phyloP scores from a whole-genome alignment of 2,888 invertebrate species.

The Chrysomela aeneicollis region DNA sequence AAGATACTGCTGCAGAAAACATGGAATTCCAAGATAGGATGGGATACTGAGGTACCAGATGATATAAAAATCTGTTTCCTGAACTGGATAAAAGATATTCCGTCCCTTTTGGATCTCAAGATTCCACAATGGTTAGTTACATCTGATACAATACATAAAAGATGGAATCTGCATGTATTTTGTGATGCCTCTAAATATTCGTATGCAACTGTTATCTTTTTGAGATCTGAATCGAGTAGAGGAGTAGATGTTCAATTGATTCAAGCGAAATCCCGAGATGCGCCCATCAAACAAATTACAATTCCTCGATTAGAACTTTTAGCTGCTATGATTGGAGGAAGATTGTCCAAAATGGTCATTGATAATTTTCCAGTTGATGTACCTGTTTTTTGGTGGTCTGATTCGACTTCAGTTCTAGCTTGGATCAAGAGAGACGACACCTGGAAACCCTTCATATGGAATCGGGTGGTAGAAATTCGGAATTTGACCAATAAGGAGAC shows the following conservation, averaged over 20 bases:
- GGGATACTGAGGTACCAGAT: constrained; percentile 12
- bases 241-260: too few species aligned
- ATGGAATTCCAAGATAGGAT: background rate
- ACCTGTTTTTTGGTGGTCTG: constrained; percentile 46
- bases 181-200: too few species aligned
- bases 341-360: background rate
- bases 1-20: constrained; percentile 13
- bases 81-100: background rate
- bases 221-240: too few species aligned
- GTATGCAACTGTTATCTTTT: too few species aligned
- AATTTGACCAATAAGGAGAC: too few species aligned
- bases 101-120: background rate
- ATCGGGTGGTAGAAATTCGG: too few species aligned
- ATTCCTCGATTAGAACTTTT: constrained; percentile 1
- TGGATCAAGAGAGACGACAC: too few species aligned
- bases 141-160: too few species aligned
- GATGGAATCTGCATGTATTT: too few species aligned
- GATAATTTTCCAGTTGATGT: background rate
- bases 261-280: background rate
- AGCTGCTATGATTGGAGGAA: constrained; percentile 3
- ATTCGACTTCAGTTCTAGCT: too few species aligned
- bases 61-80: background rate
- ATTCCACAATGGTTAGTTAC: constrained; percentile 4
- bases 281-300: background rate
- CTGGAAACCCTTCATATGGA: too few species aligned